Percentiles rank a stretch among this genome's conserved stretches.
Evolutionary conservation across 2,113 vertebrate genomes (phyloP).

Genomic region (Rafetus swinhoei): DNA sequence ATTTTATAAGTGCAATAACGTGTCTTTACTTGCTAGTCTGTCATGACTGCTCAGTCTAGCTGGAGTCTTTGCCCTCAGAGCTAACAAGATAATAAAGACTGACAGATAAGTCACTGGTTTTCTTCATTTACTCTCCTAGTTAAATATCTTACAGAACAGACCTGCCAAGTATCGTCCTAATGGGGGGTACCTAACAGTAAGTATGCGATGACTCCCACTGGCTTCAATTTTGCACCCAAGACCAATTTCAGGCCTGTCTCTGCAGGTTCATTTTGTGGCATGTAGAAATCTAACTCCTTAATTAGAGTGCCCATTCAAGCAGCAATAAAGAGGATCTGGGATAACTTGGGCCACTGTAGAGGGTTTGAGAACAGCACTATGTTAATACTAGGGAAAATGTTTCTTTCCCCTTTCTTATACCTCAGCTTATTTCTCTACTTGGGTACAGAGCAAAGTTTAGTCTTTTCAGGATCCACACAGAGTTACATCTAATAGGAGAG

Average conservation of each 20-base stretch:
- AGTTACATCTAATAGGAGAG: not conserved
- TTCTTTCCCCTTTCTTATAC: not conserved
- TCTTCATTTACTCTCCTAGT: accelerated
- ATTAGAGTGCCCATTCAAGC: not conserved
- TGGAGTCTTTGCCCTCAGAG: not conserved
- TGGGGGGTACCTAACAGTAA: not conserved
- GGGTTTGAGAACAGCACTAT: not conserved
- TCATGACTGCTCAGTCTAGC: not conserved
- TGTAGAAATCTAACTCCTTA: not conserved
- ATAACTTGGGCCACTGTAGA: not conserved
- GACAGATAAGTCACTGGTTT: not conserved
- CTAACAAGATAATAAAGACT: not conserved
- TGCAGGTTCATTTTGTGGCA: not conserved
- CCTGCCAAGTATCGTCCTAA: not conserved
- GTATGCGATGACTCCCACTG: not conserved
- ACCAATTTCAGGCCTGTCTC: not conserved
- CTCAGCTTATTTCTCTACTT: not conserved
- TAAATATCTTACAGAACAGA: not conserved
- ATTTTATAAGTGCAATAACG: not conserved
- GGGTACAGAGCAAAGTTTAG: not conserved
- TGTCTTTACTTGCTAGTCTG: not conserved
- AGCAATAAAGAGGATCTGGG: not conserved
- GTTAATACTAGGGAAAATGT: not conserved
- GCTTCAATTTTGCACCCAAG: not conserved
- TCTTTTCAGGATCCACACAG: not conserved